phyloP scores from a whole-genome alignment of 1,140 invertebrate genomes.

The Chrysomallon squamiferum region DNA sequence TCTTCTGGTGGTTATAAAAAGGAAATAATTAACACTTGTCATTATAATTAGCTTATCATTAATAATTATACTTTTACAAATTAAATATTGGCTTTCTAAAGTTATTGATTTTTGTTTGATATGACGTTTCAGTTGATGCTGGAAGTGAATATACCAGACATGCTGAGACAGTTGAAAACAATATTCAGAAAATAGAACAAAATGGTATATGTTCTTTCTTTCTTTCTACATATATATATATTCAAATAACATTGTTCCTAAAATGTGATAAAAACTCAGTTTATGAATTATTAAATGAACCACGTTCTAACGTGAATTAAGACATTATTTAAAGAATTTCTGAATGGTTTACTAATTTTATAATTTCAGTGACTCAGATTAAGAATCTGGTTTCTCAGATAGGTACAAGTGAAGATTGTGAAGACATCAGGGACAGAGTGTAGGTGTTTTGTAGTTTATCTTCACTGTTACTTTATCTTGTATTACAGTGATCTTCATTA shows the following conservation, averaged over 20 bases:
- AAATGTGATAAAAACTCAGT: too few relatives aligned
- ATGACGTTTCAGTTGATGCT: slow-evolving; percentile 24
- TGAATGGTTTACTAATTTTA: slow-evolving; percentile 2
- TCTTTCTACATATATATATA: too few relatives aligned
- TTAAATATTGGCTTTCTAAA: too few relatives aligned
- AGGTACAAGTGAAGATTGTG: slow-evolving; percentile 87
- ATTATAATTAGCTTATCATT: too few relatives aligned
- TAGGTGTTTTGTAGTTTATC: slow-evolving; percentile 68
- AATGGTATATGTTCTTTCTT: slow-evolving; percentile 86
- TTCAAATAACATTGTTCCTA: too few relatives aligned
- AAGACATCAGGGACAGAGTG: slow-evolving; percentile 86
- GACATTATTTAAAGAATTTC: too few relatives aligned
- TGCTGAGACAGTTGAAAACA: slow-evolving; percentile 83
- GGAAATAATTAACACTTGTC: slow-evolving; percentile 4
- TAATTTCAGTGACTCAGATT: slow-evolving; percentile 85
- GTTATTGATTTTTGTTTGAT: too few relatives aligned
- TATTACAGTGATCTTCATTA: too few relatives aligned
- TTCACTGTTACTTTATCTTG: too few relatives aligned
- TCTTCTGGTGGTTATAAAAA: not conserved
- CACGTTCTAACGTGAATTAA: too few relatives aligned
- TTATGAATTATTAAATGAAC: too few relatives aligned
- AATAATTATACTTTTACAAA: too few relatives aligned
- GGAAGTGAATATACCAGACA: slow-evolving; percentile 76
- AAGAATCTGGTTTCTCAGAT: slow-evolving; percentile 93
- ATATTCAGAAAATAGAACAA: slow-evolving; percentile 94